Conservation (phyloP, 2,113 vertebrate genomes). For the Geococcyx californianus region DNA sequence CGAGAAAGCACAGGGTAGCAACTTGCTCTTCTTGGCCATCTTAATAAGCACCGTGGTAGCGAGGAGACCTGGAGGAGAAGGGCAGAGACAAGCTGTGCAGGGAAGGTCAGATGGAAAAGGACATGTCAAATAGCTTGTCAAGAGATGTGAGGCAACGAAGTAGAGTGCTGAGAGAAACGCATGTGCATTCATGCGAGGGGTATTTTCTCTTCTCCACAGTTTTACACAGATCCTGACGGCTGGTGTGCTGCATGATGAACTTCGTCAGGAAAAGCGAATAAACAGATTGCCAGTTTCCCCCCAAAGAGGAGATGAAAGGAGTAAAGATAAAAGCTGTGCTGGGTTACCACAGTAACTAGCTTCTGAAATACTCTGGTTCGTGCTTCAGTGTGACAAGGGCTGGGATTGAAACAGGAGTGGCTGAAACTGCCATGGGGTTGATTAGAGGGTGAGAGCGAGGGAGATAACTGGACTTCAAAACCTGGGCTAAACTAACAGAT, state of each 20-base stretch:
- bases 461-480: background rate
- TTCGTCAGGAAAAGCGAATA: background rate
- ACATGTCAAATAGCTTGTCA: background rate
- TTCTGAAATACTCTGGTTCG: background rate
- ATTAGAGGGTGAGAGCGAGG: background rate
- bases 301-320: conserved; percentile 32
- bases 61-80: background rate
- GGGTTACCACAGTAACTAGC: conserved; percentile 50
- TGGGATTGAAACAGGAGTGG: background rate
- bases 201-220: background rate
- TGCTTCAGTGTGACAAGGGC: background rate
- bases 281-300: conserved; percentile 24
- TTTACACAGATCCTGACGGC: background rate
- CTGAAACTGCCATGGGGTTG: background rate
- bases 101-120: background rate
- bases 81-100: background rate
- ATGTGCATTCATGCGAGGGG: background rate
- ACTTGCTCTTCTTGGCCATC: background rate
- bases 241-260: background rate
- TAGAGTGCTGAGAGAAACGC: background rate
- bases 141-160: background rate
- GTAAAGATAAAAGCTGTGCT: conserved; percentile 36
- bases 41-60: background rate
- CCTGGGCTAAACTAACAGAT: background rate
- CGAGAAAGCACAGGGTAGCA: background rate